Percentiles rank a stretch among this genome's conserved stretches.
These are phyloP conservation scores for Candoia aspera DNA, from an alignment of 2,113 vertebrate genomes.

Conservation along the genomic window DNA sequence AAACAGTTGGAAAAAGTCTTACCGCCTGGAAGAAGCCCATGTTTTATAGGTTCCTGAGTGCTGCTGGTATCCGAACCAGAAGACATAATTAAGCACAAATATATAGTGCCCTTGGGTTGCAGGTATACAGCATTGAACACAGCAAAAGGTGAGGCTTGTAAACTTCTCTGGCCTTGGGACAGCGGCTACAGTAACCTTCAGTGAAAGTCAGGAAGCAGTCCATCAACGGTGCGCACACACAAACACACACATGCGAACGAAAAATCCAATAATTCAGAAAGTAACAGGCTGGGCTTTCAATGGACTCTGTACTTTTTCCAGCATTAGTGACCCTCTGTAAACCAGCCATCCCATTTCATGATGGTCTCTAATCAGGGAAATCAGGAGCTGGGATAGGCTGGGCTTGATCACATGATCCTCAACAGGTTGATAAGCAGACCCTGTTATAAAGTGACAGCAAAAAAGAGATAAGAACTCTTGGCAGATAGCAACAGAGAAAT, in stretches of 20 bases:
- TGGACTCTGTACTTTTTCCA: conserved; percentile 80
- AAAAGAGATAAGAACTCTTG: conserved; percentile 89
- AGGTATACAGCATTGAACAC: conserved; percentile 69
- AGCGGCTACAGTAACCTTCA: conserved; percentile 64
- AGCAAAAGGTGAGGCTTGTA: conserved; percentile 67
- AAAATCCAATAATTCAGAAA: conserved; percentile 75
- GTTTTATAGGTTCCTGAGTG: conserved; percentile 72
- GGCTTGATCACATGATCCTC: conserved; percentile 66
- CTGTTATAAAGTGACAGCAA: conserved; percentile 96
- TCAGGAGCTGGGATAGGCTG: conserved; percentile 76
- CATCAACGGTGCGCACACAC: conserved; percentile 47
- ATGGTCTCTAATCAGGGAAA: conserved; percentile 79
- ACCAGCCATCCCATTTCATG: conserved; percentile 76
- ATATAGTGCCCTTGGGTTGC: conserved; percentile 60
- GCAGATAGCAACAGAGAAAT: conserved; percentile 89
- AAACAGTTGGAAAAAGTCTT: conserved; percentile 54
- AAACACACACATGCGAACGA: conserved; percentile 7
- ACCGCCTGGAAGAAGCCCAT: conserved; percentile 71
- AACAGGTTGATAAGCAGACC: conserved; percentile 80
- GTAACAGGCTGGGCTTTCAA: conserved; percentile 69
- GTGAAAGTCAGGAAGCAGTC: conserved; percentile 73
- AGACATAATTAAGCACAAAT: conserved; percentile 74
- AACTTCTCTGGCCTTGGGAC: conserved; percentile 69
- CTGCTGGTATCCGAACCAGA: conserved; percentile 67
- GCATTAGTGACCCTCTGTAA: conserved; percentile 78